Base-by-base conservation (phyloP, 2,888 invertebrate species). In the Slavum lentiscoides region DNA sequence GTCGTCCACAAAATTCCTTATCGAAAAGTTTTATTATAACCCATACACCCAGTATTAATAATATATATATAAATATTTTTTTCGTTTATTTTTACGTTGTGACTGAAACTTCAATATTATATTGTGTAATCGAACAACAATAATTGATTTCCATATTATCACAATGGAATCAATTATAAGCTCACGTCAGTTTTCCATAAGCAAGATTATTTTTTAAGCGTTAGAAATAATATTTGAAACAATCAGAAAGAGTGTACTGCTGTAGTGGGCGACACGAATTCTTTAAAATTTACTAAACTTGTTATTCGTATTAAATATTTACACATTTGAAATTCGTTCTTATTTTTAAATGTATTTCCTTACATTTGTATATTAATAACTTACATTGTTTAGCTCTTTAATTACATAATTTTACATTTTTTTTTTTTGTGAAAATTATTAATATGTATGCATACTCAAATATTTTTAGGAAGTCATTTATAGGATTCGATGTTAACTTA, bases 221-320 rank as follows among this genome's bases (percentile, higher is more conserved):
- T n/a, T 62, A 13, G 17, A 19, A 39, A 55, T 58, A 55, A 19
- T 43, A 2, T 21, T 30, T 66, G 55, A 23, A 66, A 66, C 6
- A 53, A 66, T 58, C 66, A 58, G 19, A 23, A 39, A 39, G 9
- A 23, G 23, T n/a, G 30, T 58, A 19, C 9, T 59, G 15, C 9
- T 59, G 15, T 67, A 43, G 19, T 67, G 23, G 23, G 23, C 13
- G 9, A 23, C 66, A 23, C 66, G 17, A 68, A 58, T 30, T 39
- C 23, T 49, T 68, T 9, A 49, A n/a, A n/a, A 68, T 59, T 30
- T 59, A 43, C 43, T 30, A n/a, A 9, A 59, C 68, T 76, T 59
- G 59, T 76, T 59, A 67, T 75, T 66, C 19, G 37, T 39, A 74
- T 39, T 58, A 66, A 66, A 66, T 74, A 73, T 73, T 66, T 75